A percentile compares a stretch with the other conserved stretches of the same genome.
phyloP scores from a whole-genome alignment of 2,888 invertebrate species.

The Conomelus anceps region DNA sequence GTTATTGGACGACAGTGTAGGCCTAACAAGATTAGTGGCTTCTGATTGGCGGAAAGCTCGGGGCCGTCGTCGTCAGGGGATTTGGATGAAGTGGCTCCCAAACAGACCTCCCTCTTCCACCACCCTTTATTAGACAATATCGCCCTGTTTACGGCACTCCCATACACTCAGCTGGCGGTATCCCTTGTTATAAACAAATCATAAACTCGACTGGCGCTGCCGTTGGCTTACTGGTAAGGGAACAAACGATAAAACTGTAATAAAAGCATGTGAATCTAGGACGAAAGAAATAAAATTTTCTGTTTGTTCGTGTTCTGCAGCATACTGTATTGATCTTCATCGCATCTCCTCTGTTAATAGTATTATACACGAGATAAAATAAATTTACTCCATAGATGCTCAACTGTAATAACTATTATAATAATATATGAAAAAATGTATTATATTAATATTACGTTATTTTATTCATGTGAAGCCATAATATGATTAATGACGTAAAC shows the following conservation, averaged over 20 bases:
- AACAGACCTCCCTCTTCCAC: neutral
- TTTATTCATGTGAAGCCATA: too few relatives aligned
- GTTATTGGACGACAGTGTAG: neutral
- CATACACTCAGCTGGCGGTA: neutral
- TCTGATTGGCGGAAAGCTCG: slow-evolving; percentile 6
- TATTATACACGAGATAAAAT: neutral
- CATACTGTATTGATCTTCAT: neutral
- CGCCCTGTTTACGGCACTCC: neutral
- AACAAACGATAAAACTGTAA: neutral
- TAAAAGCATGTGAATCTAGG: neutral
- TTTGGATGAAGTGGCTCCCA: slow-evolving; percentile 9
- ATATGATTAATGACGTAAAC: too few relatives aligned
- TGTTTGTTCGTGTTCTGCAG: neutral
- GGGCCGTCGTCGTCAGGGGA: slow-evolving; percentile 2
- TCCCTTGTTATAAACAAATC: neutral
- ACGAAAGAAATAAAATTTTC: neutral
- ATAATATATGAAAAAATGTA: too few relatives aligned
- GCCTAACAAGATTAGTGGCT: slow-evolving; percentile 7
- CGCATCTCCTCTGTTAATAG: neutral
- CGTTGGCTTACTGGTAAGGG: neutral
- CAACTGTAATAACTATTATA: too few relatives aligned
- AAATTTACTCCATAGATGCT: too few relatives aligned
- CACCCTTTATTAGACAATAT: slow-evolving; percentile 8
- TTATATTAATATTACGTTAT: too few relatives aligned
- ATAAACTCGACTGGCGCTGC: neutral